Evolutionary conservation across 2,888 invertebrate species (phyloP), one percentile per base, ranked within the genome.

Genomic region (Stenotaenia linearis): DNA sequence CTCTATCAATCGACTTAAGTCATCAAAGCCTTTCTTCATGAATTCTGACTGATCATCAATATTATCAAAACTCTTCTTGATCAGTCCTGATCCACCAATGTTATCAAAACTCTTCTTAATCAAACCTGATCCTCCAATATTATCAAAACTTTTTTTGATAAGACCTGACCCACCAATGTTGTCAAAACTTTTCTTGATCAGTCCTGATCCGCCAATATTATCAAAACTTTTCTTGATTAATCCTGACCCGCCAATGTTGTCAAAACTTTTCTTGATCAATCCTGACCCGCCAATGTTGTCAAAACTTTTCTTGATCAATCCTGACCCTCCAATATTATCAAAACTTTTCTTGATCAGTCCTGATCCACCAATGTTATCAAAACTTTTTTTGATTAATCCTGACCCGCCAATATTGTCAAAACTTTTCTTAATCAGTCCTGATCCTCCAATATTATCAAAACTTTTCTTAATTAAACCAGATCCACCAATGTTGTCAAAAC

Each of bases 91-190:
- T 0, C 69, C 69, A 25, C 69, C 69, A 69, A 69, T 69, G 69
- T 28, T 69, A 69, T 69, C 69, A 69, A 69, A 69, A 12, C 69
- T 69, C n/a, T 69, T 69, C 28, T 69, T 69, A 28, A 69, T 69
- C 15, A 69, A 28, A 9, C 69, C 69, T 2, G 69, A 69, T 15
- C 69, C 69, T 7, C 69, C 69, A 69, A 69, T 69, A n/a, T 28
- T 69, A 69, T 69, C 69, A 28, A 69, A 69, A 18, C 50, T 50
- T 50, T 50, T 50, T 18, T 50, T 50, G 3, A 50, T 50, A 3
- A 50, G 18, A 3, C 50, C 50, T n/a, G n/a, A n/a, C 18, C 50
- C 50, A 50, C 50, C 50, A n/a, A 50, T n/a, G 18, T 28, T 69
- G 25, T 69, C 69, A 12, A 69, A 69, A 28, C 28, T 69, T 69